Conservation (phyloP, 37 sponge, comb jelly and placozoan genomes). For the Beroe ovata region DNA sequence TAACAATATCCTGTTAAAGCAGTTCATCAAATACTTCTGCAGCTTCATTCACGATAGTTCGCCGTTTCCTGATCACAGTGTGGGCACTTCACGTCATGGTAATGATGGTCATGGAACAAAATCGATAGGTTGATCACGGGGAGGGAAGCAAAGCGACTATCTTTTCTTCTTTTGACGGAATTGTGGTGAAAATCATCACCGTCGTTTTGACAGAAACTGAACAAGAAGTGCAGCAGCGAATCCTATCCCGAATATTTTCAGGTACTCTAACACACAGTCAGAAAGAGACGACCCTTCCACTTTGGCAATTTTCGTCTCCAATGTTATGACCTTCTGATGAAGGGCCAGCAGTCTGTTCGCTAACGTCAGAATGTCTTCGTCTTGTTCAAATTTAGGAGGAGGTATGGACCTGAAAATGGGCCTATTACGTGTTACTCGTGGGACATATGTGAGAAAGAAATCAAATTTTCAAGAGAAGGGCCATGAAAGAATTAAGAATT, state of each 20-base stretch:
- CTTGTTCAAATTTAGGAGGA: slow-evolving; percentile 58
- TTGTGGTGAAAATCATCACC: too few relatives aligned
- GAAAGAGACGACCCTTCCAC: background rate
- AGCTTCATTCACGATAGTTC: too few relatives aligned
- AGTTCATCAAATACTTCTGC: too few relatives aligned
- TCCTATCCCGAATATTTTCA: slow-evolving; percentile 55
- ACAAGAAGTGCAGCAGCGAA: slow-evolving; percentile 28
- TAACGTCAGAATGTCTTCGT: slow-evolving; percentile 53
- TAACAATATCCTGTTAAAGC: too few relatives aligned
- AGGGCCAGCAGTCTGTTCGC: slow-evolving; percentile 43
- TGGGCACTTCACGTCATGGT: too few relatives aligned
- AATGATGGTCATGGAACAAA: too few relatives aligned
- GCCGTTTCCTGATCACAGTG: too few relatives aligned
- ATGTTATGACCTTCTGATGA: slow-evolving; percentile 51
- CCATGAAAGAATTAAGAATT: too few relatives aligned
- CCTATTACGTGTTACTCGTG: background rate
- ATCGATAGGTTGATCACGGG: too few relatives aligned
- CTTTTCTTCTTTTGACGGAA: too few relatives aligned
- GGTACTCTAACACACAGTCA: background rate
- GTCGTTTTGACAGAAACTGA: background rate
- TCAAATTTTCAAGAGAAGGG: background rate
- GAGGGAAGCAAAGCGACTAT: too few relatives aligned
- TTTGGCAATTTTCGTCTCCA: background rate
- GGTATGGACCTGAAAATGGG: slow-evolving; percentile 30
- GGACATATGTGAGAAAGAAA: background rate